phyloP scores from a whole-genome alignment of 2,113 vertebrate genomes.

The Coreoperca whiteheadi region DNA sequence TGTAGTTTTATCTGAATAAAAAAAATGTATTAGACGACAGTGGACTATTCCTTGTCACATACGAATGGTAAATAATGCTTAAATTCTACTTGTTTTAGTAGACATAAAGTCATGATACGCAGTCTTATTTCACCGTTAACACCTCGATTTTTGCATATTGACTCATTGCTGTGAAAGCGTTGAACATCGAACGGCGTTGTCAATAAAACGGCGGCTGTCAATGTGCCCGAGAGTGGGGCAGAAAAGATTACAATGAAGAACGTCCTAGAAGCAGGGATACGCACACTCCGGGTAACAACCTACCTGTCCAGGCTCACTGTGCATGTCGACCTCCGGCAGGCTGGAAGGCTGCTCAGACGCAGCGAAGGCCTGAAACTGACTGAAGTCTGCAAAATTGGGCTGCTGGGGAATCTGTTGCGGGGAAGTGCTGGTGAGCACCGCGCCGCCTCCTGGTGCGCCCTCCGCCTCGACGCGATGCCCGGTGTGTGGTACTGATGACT shows the following conservation, averaged over 20 bases:
- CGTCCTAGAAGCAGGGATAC: not conserved
- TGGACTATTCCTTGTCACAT: too few relatives aligned
- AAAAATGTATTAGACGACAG: too few relatives aligned
- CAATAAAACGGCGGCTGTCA: not conserved
- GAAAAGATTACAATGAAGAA: not conserved
- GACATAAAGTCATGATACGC: not conserved
- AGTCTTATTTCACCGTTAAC: not conserved
- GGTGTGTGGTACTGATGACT: conserved; percentile 88
- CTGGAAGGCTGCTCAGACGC: conserved; percentile 90
- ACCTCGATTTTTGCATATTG: not conserved
- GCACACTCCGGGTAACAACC: conserved; percentile 14
- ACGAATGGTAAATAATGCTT: too few relatives aligned
- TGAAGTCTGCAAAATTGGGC: conserved; percentile 99
- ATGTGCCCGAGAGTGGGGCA: too few relatives aligned
- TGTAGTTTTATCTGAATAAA: too few relatives aligned
- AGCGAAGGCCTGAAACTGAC: conserved; percentile 95
- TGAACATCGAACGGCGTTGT: not conserved
- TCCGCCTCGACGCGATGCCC: conserved; percentile 92
- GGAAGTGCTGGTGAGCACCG: conserved; percentile 91
- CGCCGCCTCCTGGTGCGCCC: conserved; percentile 85
- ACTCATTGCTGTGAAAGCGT: not conserved
- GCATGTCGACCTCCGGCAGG: conserved; percentile 89
- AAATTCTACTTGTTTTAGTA: not conserved
- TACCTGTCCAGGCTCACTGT: conserved; percentile 89
- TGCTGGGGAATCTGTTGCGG: conserved; percentile 98